Conservation (phyloP, 1,140 invertebrate species). For the Trialeurodes vaporariorum region DNA sequence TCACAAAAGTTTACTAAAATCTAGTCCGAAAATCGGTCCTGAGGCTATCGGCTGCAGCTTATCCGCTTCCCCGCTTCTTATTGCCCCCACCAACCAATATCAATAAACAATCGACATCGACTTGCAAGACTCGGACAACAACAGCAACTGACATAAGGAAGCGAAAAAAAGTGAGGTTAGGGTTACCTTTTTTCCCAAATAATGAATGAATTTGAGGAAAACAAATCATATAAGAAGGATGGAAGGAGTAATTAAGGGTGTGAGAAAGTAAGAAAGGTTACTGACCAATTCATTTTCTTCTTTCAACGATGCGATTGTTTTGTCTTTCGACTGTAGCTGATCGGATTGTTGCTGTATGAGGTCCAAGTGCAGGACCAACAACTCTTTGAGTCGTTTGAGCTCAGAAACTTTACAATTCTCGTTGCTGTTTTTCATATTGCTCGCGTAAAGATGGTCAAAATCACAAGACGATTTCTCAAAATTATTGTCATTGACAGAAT, state of each 20-base stretch:
- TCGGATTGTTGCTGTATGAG: constrained; percentile 61
- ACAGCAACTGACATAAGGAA: too few species aligned
- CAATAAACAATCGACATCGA: background rate
- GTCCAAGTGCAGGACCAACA: constrained; percentile 55
- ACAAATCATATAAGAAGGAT: background rate
- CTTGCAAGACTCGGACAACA: background rate
- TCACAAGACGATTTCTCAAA: constrained; percentile 31
- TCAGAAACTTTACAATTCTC: constrained; percentile 37
- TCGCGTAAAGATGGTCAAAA: constrained; percentile 44
- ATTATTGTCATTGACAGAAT: background rate
- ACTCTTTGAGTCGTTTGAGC: constrained; percentile 48
- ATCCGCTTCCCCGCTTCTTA: background rate
- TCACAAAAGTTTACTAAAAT: too few species aligned
- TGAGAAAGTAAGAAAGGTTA: constrained; percentile 6
- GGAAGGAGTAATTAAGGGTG: background rate
- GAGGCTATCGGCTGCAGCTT: too few species aligned
- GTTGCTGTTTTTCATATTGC: constrained; percentile 35
- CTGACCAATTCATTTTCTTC: constrained; percentile 53
- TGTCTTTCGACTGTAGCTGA: constrained; percentile 52
- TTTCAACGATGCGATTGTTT: constrained; percentile 43
- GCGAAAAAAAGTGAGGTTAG: background rate
- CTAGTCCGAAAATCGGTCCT: too few species aligned
- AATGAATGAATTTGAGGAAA: constrained; percentile 2
- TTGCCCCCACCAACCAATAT: background rate
- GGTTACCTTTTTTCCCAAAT: background rate